Evolutionary conservation across 2,888 invertebrate species (phyloP), one percentile per base, ranked within the genome.

Genomic region (Rhagium mordax): DNA sequence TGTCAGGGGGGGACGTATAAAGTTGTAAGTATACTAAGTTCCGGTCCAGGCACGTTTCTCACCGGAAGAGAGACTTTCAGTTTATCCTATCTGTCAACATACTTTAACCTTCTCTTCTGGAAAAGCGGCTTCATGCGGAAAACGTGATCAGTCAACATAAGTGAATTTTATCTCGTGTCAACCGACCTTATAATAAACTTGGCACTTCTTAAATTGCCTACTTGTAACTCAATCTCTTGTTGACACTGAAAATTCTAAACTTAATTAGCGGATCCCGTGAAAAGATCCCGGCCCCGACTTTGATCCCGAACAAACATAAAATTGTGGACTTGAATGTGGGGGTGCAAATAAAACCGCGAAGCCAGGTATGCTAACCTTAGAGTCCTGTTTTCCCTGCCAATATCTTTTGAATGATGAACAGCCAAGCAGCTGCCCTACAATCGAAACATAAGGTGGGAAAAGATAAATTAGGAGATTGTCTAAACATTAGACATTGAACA

Each of bases 131-230:
- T 79, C 81, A 82, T 79, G 81, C 80, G 82, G 82, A 82, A 84
- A 83, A 84, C 84, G 83, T 84, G 84, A 84, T 84, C 84, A 84
- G 84, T 84, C 84, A 83, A 81, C 83, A 81, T 82, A 83, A 84
- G 82, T 83, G 84, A 82, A 81, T 83, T 84, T 82, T 81, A 83
- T 82, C 81, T 80, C 75, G 79, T 79, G 82, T 81, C 80, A 77
- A 78, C 79, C 80, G 78, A 79, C 78, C 80, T 81, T 81, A 80
- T 79, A 80, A 81, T 79, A 79, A 79, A 79, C 80, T 78, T 73
- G 74, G 79, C 79, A 80, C 79, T 79, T 75, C 78, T n/a, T 71
- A 80, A 80, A 81, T 80, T 80, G 78, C 76, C 77, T 76, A 74
- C 79, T 76, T 79, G 81, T 79, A 78, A 81, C 79, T 75, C 78